Base-by-base conservation (phyloP, 1,140 invertebrate genomes). In the Diuraphis noxia region DNA sequence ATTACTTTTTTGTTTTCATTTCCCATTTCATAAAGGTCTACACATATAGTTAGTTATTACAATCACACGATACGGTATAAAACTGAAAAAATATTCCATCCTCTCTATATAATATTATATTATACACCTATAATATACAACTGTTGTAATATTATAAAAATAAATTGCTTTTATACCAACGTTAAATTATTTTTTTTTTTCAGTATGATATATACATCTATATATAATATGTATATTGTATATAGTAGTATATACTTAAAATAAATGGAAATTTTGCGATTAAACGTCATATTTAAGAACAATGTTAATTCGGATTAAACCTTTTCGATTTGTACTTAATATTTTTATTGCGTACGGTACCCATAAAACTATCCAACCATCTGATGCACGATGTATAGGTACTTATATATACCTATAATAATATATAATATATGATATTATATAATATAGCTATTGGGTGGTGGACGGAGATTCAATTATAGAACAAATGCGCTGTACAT, bases 1-100 rank as follows among this genome's bases (percentile, higher is more conserved):
- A 88, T 88, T 63, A 63, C 86, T 40, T 56, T n/a, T 87, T 87
- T 56, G 23, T 88, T 88, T 88, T 43, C 52, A 30, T 88, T 88
- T 63, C 52, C 25, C 49, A 63, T 56, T 88, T 23, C 25, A 63
- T 88, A 56, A 19, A 41, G 38, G 30, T 56, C 34, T 25, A 34
- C n/a, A 85, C 30, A 40, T 23, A 49, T 2, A 49, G 13, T 43
- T 30, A 43, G 36, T 2, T 34, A 46, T 34, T 41, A 52, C 84
- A 86, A 86, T 86, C 84, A 52, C 43, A 88, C 86, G 46, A 56
- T 72, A 72, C 49, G 46, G 36, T n/a, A 72, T 30, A 87, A 87
- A 87, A 87, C 23, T 25, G 13, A 87, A 56, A 87, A 87, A 52
- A 87, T 36, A 88, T 30, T 56, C 19, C 13, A 21, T 43, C 41